Percentiles rank a stretch among this genome's conserved stretches.
phyloP scores from a whole-genome alignment of 2,113 vertebrate species.

The Chiloscyllium plagiosum region DNA sequence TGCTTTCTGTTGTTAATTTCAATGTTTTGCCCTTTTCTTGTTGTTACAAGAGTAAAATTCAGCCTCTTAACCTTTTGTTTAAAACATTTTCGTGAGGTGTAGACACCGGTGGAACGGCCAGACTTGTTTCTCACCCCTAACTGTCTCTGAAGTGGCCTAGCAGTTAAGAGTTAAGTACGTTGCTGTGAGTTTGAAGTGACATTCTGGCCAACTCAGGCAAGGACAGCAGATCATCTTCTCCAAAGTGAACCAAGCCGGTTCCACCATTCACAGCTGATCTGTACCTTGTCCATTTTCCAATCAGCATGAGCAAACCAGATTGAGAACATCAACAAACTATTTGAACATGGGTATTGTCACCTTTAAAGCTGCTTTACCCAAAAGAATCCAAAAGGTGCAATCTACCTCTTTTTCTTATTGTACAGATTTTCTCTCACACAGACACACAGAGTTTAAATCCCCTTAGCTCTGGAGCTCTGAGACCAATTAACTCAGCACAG shows the following conservation, averaged over 20 bases:
- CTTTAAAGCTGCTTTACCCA: background rate
- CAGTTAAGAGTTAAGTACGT: too few species aligned
- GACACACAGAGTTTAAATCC: background rate
- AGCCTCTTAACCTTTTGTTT: background rate
- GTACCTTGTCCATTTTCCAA: too few species aligned
- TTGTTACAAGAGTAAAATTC: background rate
- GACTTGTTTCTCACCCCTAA: too few species aligned
- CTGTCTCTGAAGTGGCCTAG: too few species aligned
- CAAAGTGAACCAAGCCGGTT: too few species aligned
- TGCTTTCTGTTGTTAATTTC: background rate
- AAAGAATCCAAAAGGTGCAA: background rate
- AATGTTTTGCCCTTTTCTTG: background rate
- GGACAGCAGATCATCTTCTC: too few species aligned
- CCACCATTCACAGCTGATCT: background rate
- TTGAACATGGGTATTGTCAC: background rate
- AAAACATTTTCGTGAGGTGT: too few species aligned
- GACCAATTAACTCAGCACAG: background rate
- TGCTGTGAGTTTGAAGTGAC: too few species aligned
- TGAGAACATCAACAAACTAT: background rate
- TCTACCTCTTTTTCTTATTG: too few species aligned
- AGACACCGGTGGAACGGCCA: too few species aligned
- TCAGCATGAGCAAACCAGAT: background rate
- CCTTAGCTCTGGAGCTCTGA: conserved; percentile 1
- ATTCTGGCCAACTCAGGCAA: too few species aligned
- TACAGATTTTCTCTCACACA: background rate